A percentile compares a stretch with the other conserved stretches of the same genome.
These are phyloP conservation scores for Centrocercus urophasianus DNA, from an alignment of 2,113 vertebrate species.

Conservation along the genomic window DNA sequence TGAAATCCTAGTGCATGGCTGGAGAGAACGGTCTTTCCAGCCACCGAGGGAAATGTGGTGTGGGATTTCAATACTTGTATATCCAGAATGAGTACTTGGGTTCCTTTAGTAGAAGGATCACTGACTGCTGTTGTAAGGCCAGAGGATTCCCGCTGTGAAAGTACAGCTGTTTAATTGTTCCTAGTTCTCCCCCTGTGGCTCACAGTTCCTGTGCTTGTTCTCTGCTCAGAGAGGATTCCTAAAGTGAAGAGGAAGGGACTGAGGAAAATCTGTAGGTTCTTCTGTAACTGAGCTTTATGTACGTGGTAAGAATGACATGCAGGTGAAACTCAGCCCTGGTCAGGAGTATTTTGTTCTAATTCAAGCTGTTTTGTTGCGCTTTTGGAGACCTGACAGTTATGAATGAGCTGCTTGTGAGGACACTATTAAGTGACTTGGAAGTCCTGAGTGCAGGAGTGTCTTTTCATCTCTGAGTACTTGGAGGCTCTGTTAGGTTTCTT, in stretches of 20 bases:
- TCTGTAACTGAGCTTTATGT: not conserved
- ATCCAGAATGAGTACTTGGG: not conserved
- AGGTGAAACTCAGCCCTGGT: not conserved
- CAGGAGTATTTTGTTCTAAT: not conserved
- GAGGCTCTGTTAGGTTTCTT: not conserved
- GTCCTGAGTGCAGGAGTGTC: not conserved
- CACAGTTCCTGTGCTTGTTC: not conserved
- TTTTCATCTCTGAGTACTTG: not conserved
- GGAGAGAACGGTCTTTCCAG: not conserved
- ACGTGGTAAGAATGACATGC: not conserved
- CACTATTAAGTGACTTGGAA: constrained; percentile 15
- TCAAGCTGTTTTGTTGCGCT: not conserved
- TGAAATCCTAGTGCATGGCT: not conserved
- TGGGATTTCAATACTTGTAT: constrained; percentile 21
- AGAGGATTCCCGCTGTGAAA: not conserved
- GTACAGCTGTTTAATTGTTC: not conserved
- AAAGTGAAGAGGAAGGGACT: not conserved
- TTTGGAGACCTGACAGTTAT: not conserved
- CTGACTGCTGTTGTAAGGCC: not conserved
- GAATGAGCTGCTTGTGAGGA: constrained; percentile 5
- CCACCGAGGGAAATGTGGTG: not conserved
- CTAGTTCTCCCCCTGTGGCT: not conserved
- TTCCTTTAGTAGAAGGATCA: not conserved
- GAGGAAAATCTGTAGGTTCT: not conserved
- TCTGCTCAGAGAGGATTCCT: not conserved